Base-by-base conservation (phyloP, 1,140 invertebrate species). In the Drosophila ercepeae region DNA sequence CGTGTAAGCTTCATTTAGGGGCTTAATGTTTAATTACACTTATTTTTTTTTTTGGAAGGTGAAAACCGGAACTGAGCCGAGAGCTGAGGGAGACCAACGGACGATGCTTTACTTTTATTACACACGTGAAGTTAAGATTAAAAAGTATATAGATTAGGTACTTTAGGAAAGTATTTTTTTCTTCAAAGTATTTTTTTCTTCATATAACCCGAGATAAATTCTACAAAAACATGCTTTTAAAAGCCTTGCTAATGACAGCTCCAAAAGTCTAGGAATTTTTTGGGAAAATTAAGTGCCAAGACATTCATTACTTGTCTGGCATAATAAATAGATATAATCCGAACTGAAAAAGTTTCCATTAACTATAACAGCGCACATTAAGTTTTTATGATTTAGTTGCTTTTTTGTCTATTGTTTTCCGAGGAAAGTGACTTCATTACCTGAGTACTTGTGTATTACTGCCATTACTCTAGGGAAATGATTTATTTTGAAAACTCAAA, bases 1-100 rank as follows among this genome's bases (percentile, higher is more conserved):
- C 76, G 81, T 86, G 76, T 86, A 69, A 86, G 36, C 53, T 41
- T 44, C n/a, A 53, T 39, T 65, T 52, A 7, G 60, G 59, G 19
- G 16, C 59, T 78, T 58, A 61, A 75, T 61, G 42, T 25, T 44
- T 61, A 72, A 72, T 61, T 49, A 53, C 1, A 39, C 36, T 14
- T 39, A 39, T 16, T 6, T 16, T 23, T 57, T 21, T 52, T 32
- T 25, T 46, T 46, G 16, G 14, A 18, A 29, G 42, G 29, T 42
- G 68, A 51, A 72, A 61, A 61, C 68, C 68, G 55, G 68, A 72
- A 72, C 42, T 13, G 16, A 48, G 48, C 27, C 13, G 13, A 11
- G 16, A 48, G 48, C 27, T 11, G 13, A 11, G 48, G 45, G 59
- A 65, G 63, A 19, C 46, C 14, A 65, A 65, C 18, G 36, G 19